These are phyloP conservation scores for Aethes cnicana DNA, from an alignment of 2,888 invertebrate genomes.

Conservation along the genomic window DNA sequence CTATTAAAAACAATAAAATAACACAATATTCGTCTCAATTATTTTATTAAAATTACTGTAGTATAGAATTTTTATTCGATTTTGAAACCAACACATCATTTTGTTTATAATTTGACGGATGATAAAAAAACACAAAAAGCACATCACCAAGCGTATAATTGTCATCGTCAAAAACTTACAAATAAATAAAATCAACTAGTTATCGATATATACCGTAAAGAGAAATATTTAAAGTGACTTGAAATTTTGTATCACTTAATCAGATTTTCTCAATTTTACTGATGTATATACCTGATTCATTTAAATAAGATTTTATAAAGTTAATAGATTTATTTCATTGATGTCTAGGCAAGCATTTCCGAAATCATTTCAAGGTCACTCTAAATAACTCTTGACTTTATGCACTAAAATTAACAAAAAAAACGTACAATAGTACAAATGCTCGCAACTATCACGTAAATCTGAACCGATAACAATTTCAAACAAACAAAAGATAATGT, in stretches of 20 bases:
- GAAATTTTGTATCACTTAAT: neutral
- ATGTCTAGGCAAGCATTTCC: too few relatives aligned
- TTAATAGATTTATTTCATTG: too few relatives aligned
- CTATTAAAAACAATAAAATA: too few relatives aligned
- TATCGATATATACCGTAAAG: conserved; percentile 39
- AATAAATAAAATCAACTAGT: conserved; percentile 61
- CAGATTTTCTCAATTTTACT: too few relatives aligned
- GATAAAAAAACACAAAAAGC: conserved; percentile 60
- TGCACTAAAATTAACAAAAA: conserved; percentile 35
- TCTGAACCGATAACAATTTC: neutral
- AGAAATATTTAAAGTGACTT: conserved; percentile 32
- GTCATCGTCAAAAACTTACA: conserved; percentile 70
- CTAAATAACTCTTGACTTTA: too few relatives aligned
- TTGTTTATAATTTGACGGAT: conserved; percentile 33
- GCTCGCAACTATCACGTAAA: conserved; percentile 8
- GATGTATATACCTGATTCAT: too few relatives aligned
- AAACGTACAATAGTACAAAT: conserved; percentile 28
- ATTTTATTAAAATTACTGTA: too few relatives aligned
- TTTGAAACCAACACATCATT: too few relatives aligned
- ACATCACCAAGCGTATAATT: conserved; percentile 75
- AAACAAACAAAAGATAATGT: neutral
- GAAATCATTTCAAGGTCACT: too few relatives aligned
- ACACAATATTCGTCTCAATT: too few relatives aligned
- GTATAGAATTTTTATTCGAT: too few relatives aligned
- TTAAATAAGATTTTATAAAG: too few relatives aligned